phyloP scores from a whole-genome alignment of 2,797 vertebrate species.

The Poecilia velifera region DNA sequence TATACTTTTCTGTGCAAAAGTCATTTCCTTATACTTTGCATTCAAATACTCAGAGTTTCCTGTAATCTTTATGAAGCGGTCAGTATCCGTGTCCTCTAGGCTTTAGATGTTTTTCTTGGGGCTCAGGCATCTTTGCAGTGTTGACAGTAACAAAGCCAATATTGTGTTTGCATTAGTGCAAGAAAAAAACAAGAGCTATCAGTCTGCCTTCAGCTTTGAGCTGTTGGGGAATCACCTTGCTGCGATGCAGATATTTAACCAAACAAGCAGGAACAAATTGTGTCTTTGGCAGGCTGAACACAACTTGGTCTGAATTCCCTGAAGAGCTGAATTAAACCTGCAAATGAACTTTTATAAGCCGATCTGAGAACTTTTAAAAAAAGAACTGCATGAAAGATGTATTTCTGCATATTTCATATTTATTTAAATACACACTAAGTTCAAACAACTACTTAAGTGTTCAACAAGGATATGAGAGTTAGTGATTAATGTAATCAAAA shows the following conservation, averaged over 20 bases:
- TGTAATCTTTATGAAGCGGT: not conserved
- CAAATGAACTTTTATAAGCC: not conserved
- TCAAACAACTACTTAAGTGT: not conserved
- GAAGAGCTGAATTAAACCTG: not conserved
- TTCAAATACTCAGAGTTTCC: not conserved
- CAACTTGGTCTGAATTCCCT: not conserved
- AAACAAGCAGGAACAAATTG: not conserved
- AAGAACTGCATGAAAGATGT: not conserved
- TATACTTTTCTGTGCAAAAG: slow-evolving; percentile 22
- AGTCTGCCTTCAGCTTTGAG: not conserved
- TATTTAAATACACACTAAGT: not conserved
- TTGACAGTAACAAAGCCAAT: not conserved
- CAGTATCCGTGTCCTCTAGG: not conserved
- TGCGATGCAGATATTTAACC: not conserved
- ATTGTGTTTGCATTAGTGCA: not conserved
- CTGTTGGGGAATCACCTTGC: not conserved
- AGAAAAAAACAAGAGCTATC: not conserved
- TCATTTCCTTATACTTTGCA: not conserved
- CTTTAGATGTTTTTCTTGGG: not conserved
- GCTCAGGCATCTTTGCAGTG: not conserved
- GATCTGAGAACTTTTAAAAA: not conserved
- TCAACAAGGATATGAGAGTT: not conserved
- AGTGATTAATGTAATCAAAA: not conserved
- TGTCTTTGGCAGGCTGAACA: not conserved
- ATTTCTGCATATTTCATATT: not conserved